Base-by-base conservation (phyloP, 2,113 vertebrate species). In the Eubucco bourcierii region DNA sequence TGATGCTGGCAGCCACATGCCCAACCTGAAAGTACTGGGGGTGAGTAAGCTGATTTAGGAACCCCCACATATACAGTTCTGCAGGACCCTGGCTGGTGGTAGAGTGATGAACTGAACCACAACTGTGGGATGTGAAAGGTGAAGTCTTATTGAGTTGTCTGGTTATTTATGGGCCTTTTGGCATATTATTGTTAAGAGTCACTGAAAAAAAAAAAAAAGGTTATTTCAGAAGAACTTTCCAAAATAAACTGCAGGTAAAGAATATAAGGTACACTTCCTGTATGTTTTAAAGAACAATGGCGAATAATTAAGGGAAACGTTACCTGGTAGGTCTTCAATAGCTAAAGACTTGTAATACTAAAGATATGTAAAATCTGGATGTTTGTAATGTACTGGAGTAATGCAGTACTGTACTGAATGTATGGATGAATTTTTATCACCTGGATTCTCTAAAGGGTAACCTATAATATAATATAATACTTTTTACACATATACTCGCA, bases 381-480 rank as follows among this genome's bases (percentile, higher is more conserved):
- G 4, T 33, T 78, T 71, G 41, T 74, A 66, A 89, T 29, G 37
- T 56, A 25, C 27, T 50, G 23, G 7, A 46, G 20, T 80, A 65
- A 55, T 37, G 27, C 7, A 59, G 10, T 20, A 41, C 25, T 12
- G 5, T 39, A 71, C 15, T 60, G 31, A 74, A 75, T 55, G 20
- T 73, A 74, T 1, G 77, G 34, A 71, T 58, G 34, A 84, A 72
- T 8, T 66, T 76, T 12, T 33, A 50, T 20, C 0, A 1, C 12
- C 66, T 66, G 8, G 52, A 58, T 61, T 81, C 10, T 53, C 25
- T 66, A 29, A 44, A 63, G 15, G 0, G 0, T 67, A 39, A 71
- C 1, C 6, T n/a, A n/a, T n/a, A n/a, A n/a, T n/a, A n/a, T n/a
- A n/a, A n/a, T n/a, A n/a, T n/a, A n/a, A 24, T 67, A 63, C 5